Base-by-base conservation (phyloP, 2,888 invertebrate species). In the Stenoptilia bipunctidactyla region DNA sequence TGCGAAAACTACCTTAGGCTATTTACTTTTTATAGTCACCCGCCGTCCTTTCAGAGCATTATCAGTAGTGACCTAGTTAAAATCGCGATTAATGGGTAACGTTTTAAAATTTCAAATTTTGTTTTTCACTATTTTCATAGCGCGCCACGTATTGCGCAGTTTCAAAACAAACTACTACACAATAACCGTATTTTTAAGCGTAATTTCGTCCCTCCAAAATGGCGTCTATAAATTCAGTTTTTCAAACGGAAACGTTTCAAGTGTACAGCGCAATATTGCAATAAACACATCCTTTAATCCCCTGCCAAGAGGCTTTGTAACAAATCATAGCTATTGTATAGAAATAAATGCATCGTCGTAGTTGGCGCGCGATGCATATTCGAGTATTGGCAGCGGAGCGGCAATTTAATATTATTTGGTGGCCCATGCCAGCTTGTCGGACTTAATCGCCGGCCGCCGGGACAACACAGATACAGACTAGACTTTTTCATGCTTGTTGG, bases 371-470 rank as follows among this genome's bases (percentile, higher is more conserved):
- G 44, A 43, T 48, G 48, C 49, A 61, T 59, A 53, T 61, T 55
- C 52, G 58, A 59, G 60, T 75, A 76, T 80, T 79, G 79, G 79
- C 79, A 79, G 71, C 69, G 53, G 53, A 52, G 59, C 59, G 61
- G 69, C 74, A 73, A 76, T 82, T 76, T 77, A 72, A 80, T 82
- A 83, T 79, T 80, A 80, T 82, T 79, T 73, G 73, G 67, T 69
- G 71, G 69, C 67, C 49, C 56, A 55, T 70, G 77, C 77, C 76
- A 75, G 56, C 52, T 46, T 53, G 52, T 51, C 48, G 54, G 37
- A 60, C 47, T 64, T 69, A 73, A 72, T 72, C 47, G 49, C 50
- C 49, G 49, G 49, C 50, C 52, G 52, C 52, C 59, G 59, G 62
- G 66, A 66, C 70, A 68, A 66, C 58, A 58, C 63, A 55, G 61